Evolutionary conservation across 2,113 vertebrate species (phyloP), one percentile per base, ranked within the genome.

Genomic region (Bothrops jararaca): DNA sequence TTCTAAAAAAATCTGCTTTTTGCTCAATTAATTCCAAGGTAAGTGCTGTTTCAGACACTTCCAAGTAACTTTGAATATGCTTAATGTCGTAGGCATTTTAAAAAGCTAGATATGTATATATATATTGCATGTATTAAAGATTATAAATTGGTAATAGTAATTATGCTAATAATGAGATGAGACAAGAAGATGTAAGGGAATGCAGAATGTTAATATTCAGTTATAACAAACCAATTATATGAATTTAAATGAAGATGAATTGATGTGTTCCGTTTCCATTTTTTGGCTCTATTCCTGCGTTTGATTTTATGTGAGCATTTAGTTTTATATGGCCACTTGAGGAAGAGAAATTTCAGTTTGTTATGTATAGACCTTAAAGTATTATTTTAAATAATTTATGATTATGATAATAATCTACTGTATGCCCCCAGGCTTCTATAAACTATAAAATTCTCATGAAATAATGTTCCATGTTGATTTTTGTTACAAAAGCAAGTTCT

Each of bases 361-460:
- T 86, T 50, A 89, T 26, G 10, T 86, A 86, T 93, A 89, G 8
- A 9, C 89, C 89, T 89, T 42, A n/a, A 88, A 53, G 0, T 29
- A 89, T 15, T 45, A 74, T 90, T 88, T 50, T 87, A 88, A 86
- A 54, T 48, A 29, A 74, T 58, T 26, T 89, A 13, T 42, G 89
- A 20, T 53, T 91, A 87, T 85, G 13, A 85, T 91, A 90, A 24
- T 87, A n/a, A 92, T 5, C 18, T 34, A n/a, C 22, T 64, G 1
- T 5, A 24, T 34, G 20, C 4, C 6, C 22, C 24, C 20, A 54
- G 20, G 92, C 85, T 22, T 34, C 29, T 42, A 4, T 48, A 4
- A 10, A 5, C 34, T 86, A 5, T 48, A 54, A 94, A 54, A 48
- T 91, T 52, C 53, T 92, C 18, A 69, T 96, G 88, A 87, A 92